Conservation (phyloP, 1,140 invertebrate species). For the Triops cancriformis region DNA sequence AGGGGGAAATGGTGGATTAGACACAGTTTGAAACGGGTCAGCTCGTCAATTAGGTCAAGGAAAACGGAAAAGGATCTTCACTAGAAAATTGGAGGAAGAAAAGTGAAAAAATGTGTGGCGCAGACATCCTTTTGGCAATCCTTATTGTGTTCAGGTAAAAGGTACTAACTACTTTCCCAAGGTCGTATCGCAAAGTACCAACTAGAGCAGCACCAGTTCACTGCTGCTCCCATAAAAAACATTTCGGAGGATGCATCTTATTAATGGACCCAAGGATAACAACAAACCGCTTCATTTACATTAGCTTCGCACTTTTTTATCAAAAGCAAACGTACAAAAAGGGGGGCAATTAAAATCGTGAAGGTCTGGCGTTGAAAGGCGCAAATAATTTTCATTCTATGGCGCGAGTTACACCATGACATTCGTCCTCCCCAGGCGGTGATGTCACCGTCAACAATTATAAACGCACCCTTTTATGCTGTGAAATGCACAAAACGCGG, state of each 20-base stretch:
- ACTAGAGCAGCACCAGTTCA: not conserved
- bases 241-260: not conserved
- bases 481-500: no score
- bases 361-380: not conserved
- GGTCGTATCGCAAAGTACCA: not conserved
- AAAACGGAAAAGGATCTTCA: constrained; percentile 10
- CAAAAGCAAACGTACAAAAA: not conserved
- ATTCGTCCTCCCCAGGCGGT: not conserved
- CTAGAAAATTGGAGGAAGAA: not conserved
- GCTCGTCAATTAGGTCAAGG: not conserved
- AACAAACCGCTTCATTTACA: not conserved
- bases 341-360: not conserved
- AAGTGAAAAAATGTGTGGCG: not conserved
- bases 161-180: not conserved
- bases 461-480: no score
- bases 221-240: no score
- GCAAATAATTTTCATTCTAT: not conserved
- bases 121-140: not conserved
- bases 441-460: not conserved
- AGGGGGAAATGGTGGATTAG: not conserved
- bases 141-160: not conserved
- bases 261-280: not conserved
- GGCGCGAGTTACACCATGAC: not conserved
- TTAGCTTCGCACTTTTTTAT: not conserved
- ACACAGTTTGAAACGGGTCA: not conserved